These are phyloP conservation scores for Dorcus parallelipipedus DNA, from an alignment of 2,888 invertebrate species.

Conservation along the genomic window DNA sequence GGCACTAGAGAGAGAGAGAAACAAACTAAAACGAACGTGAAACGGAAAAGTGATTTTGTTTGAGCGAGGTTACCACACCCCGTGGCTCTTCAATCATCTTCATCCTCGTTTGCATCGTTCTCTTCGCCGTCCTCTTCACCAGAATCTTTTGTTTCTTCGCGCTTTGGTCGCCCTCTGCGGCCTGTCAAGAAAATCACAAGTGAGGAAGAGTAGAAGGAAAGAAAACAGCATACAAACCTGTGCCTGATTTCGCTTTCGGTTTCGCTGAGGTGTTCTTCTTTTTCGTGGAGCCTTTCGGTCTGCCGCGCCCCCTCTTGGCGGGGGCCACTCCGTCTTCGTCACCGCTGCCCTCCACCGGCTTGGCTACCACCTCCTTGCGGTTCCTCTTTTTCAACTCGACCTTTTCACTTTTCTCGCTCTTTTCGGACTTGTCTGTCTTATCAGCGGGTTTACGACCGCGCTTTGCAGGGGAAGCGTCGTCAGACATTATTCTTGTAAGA, in stretches of 20 bases:
- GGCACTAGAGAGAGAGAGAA: not conserved
- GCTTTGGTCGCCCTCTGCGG: slow-evolving; percentile 51
- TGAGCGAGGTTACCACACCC: not conserved
- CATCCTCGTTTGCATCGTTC: slow-evolving; percentile 42
- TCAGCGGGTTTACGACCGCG: slow-evolving; percentile 47
- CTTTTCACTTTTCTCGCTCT: slow-evolving; percentile 30
- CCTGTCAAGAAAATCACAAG: not conserved
- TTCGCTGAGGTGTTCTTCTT: slow-evolving; percentile 47
- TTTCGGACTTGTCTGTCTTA: slow-evolving; percentile 21
- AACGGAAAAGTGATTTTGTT: not conserved
- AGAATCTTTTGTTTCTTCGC: slow-evolving; percentile 43
- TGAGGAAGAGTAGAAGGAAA: not conserved
- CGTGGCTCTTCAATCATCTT: slow-evolving; percentile 35
- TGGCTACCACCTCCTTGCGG: slow-evolving; percentile 23
- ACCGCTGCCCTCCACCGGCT: slow-evolving; percentile 30
- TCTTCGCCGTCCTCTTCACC: slow-evolving; percentile 48
- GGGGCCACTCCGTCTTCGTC: slow-evolving; percentile 40
- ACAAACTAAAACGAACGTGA: not conserved
- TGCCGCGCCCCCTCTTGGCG: slow-evolving; percentile 55
- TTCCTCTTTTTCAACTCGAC: slow-evolving; percentile 23
- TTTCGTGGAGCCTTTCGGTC: slow-evolving; percentile 56
- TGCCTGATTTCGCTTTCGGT: slow-evolving; percentile 42
- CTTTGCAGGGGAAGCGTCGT: slow-evolving; percentile 49
- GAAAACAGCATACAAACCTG: slow-evolving; percentile 13
- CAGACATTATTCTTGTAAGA: slow-evolving; percentile 37